Evolutionary conservation across 2,888 invertebrate species (phyloP), one percentile per base, ranked within the genome.

Genomic region (Iphiclides podalirius): DNA sequence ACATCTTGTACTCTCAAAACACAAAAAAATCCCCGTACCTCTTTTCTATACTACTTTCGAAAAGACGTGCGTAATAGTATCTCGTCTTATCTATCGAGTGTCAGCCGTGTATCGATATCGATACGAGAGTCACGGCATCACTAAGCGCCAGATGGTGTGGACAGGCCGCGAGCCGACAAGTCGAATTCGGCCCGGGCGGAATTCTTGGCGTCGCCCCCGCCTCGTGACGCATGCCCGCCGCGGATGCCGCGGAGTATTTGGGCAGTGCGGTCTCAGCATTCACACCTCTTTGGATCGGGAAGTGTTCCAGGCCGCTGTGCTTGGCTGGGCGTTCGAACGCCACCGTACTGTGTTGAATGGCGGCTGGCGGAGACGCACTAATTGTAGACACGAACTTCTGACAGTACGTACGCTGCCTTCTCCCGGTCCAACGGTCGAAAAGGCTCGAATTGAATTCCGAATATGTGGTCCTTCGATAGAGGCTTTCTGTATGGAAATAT

Each of bases 141-240:
- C 75, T 83, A 74, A 13, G 8, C 54, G 57, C 75, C 85, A 83
- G 84, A 84, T 84, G 86, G 83, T 78, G 86, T 72, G 76, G 85
- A 84, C 84, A 82, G 78, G 73, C n/a, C n/a, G n/a, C 71, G 70
- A 77, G 78, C 75, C 63, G 74, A 71, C 78, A 69, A 76, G 71
- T 75, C 71, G 74, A 73, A 76, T 78, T 77, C 71, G 75, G 77
- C 67, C 64, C 71, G 79, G 66, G 66, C 74, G 81, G 81, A 77
- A 84, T 83, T 78, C 83, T 77, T 75, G 63, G 70, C 77, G 72
- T 75, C 81, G 81, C 83, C 81, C 75, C 69, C 70, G 64, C 71
- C 65, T 70, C 71, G 74, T 77, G 77, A 78, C 76, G 78, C 77
- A 75, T 70, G 69, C 70, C 61, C 47, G 51, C 44, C 52, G 52